phyloP scores from a whole-genome alignment of 2,888 invertebrate species.

The Andrena hattorfiana region DNA sequence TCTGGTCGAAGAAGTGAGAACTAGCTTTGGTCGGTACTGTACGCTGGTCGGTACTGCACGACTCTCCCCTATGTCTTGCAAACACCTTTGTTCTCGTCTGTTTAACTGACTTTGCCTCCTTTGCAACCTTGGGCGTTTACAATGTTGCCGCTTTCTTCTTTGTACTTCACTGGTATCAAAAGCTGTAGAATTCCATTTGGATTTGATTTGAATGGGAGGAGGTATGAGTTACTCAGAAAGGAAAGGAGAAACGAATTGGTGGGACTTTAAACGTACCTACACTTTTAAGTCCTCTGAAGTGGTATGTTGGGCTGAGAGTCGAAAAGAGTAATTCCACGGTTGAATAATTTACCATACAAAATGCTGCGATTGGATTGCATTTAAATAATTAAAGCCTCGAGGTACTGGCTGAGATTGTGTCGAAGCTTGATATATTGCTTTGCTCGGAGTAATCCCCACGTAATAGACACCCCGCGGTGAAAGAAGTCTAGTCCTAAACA shows the following conservation, averaged over 20 bases:
- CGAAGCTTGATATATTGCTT: constrained; percentile 13
- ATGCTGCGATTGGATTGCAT: constrained; percentile 47
- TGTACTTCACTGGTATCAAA: not conserved
- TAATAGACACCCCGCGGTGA: not conserved
- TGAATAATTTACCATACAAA: constrained; percentile 59
- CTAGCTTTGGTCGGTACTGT: no score
- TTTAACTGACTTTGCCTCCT: constrained; percentile 13
- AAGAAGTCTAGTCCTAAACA: constrained; percentile 5
- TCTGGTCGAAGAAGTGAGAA: no score
- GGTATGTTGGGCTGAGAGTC: constrained; percentile 1
- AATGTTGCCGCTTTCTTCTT: not conserved
- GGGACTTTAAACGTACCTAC: not conserved
- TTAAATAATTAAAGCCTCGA: constrained; percentile 61
- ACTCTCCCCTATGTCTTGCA: not conserved
- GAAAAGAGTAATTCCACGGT: constrained; percentile 25
- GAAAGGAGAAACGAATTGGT: not conserved
- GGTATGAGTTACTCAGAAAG: no score
- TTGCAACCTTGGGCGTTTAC: not conserved
- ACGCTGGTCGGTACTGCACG: no score
- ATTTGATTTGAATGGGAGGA: not conserved
- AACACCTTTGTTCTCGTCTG: not conserved
- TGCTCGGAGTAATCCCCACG: not conserved
- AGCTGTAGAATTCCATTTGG: not conserved
- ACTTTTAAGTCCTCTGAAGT: not conserved
- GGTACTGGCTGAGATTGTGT: not conserved